Conservation (phyloP, 2,797 vertebrate genomes). For the Sus cebifrons region DNA sequence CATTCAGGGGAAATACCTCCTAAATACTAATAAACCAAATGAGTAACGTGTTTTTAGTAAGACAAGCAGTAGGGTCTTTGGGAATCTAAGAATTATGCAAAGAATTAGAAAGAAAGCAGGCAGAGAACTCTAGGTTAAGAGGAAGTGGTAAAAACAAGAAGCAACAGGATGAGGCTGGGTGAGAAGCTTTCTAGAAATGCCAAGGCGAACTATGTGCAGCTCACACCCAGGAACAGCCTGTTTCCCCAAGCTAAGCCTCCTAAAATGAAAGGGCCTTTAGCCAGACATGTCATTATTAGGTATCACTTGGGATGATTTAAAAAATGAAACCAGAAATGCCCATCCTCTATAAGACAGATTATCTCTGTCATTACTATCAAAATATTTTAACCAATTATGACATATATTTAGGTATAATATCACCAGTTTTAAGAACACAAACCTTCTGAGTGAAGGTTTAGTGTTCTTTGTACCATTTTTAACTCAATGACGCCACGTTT, state of each 20-base stretch:
- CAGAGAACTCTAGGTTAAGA: constrained; percentile 74
- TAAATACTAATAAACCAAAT: constrained; percentile 10
- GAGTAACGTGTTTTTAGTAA: background rate
- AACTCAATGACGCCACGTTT: constrained; percentile 5
- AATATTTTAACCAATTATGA: background rate
- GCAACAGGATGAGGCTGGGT: constrained; percentile 53
- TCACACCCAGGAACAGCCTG: background rate
- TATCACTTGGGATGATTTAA: background rate
- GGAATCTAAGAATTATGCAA: constrained; percentile 52
- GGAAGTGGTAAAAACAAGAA: constrained; percentile 79
- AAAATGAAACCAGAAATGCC: constrained; percentile 47
- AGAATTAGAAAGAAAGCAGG: constrained; percentile 42
- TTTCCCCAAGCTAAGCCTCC: background rate
- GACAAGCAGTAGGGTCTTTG: constrained; percentile 5
- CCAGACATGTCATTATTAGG: background rate
- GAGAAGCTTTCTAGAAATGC: constrained; percentile 76
- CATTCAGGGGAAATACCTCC: background rate
- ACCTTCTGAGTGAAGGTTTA: background rate
- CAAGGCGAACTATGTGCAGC: background rate
- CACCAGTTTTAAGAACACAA: background rate
- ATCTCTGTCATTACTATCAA: background rate
- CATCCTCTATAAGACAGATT: background rate
- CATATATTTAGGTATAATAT: background rate
- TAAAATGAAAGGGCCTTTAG: background rate
- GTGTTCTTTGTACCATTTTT: constrained; percentile 6